A percentile compares a stretch with the other conserved stretches of the same genome.
These are phyloP conservation scores for Probosciger aterrimus DNA, from an alignment of 2,113 vertebrate genomes.

Conservation along the genomic window DNA sequence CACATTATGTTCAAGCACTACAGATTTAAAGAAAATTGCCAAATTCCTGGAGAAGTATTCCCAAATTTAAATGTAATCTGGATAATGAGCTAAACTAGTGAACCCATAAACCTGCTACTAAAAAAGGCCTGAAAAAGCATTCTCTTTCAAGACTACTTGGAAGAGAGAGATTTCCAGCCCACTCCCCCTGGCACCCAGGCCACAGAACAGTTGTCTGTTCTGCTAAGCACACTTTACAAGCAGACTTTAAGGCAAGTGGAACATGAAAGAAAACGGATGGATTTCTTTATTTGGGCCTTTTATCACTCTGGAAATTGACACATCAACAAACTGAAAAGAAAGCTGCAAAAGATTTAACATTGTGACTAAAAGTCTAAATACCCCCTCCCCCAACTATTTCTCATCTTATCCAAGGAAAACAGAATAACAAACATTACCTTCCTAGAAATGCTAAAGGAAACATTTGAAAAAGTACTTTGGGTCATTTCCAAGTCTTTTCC, in stretches of 20 bases:
- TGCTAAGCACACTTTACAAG: not conserved
- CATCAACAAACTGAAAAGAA: not conserved
- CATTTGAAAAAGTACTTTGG: not conserved
- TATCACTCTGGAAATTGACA: not conserved
- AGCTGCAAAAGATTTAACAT: not conserved
- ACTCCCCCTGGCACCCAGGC: not conserved
- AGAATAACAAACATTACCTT: not conserved
- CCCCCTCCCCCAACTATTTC: not conserved
- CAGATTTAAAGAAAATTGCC: not conserved
- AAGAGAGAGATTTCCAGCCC: not conserved
- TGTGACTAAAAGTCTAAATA: not conserved
- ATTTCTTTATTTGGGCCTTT: not conserved
- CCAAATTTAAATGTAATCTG: not conserved
- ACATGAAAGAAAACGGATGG: not conserved
- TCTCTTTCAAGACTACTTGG: not conserved
- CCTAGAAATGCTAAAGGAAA: not conserved
- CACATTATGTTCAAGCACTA: not conserved
- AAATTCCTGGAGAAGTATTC: not conserved
- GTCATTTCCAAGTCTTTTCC: not conserved
- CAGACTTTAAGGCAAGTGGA: not conserved
- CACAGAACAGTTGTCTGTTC: not conserved
- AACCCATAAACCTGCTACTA: not conserved
- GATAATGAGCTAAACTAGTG: not conserved
- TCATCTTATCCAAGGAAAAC: not conserved
- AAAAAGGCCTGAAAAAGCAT: not conserved